Conservation (phyloP, 2,113 vertebrate genomes). For the Ivindomyrus marchei region DNA sequence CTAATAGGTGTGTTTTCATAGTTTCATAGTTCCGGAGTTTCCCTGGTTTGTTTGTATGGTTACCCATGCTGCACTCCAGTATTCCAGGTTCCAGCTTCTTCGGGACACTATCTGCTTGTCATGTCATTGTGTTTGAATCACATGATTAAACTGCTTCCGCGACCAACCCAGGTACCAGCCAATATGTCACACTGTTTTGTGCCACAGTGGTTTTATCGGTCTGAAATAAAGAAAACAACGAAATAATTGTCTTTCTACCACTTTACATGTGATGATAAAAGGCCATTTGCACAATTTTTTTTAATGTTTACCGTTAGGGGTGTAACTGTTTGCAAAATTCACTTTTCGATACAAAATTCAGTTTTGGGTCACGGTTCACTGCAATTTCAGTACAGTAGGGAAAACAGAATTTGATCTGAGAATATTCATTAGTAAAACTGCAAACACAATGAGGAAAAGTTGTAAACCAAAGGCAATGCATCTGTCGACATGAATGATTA, state of each 20-base stretch:
- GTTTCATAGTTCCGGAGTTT: background rate
- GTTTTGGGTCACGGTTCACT: background rate
- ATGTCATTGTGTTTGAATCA: background rate
- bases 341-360: background rate
- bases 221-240: background rate
- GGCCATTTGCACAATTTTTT: background rate
- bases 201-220: background rate
- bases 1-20: conserved; percentile 73
- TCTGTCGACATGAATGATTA: background rate
- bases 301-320: background rate
- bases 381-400: background rate
- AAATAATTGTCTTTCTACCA: too few relatives aligned
- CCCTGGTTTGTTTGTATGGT: background rate
- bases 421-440: background rate
- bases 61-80: background rate
- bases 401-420: background rate
- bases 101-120: background rate
- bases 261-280: too few relatives aligned
- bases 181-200: background rate
- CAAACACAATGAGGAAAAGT: background rate
- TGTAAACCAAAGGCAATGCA: background rate
- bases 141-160: background rate
- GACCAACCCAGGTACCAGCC: background rate
- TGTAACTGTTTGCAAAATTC: background rate
- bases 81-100: background rate